Evolutionary conservation across 1,140 invertebrate species (phyloP).

Genomic region (Varroa destructor): DNA sequence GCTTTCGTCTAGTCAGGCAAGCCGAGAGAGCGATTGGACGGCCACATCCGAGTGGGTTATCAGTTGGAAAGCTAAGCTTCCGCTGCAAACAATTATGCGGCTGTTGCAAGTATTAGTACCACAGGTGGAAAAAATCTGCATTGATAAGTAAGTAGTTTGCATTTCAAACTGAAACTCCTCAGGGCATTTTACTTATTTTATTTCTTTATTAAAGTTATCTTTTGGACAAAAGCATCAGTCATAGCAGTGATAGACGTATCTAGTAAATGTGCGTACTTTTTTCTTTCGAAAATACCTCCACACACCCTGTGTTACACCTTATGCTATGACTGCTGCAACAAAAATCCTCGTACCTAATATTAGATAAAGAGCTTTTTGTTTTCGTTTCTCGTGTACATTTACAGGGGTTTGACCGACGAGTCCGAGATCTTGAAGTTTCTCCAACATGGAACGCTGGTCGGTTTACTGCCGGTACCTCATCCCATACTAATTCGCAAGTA

Average conservation of each 20-base stretch:
- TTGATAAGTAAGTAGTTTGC: conserved; percentile 71
- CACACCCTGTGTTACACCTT: too few species aligned
- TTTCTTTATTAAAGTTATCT: not conserved
- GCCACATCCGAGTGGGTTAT: conserved; percentile 85
- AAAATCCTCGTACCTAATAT: too few species aligned
- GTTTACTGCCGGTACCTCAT: conserved; percentile 92
- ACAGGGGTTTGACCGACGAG: conserved; percentile 92
- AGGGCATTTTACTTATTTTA: conserved; percentile 30
- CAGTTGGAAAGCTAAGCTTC: conserved; percentile 91
- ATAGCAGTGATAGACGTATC: not conserved
- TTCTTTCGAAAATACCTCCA: too few species aligned
- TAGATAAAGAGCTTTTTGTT: too few species aligned
- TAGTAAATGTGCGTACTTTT: too few species aligned
- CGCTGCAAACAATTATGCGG: conserved; percentile 96
- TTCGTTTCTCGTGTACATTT: too few species aligned
- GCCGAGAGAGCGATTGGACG: conserved; percentile 50
- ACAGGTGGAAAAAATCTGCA: conserved; percentile 99
- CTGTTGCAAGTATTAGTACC: conserved; percentile 94
- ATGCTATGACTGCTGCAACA: too few species aligned
- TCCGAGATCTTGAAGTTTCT: conserved; percentile 97
- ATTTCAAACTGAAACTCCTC: not conserved
- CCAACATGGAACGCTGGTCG: conserved; percentile 95
- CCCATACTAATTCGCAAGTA: conserved; percentile 97
- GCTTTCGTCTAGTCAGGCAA: conserved; percentile 30
- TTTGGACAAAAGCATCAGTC: not conserved